Conservation (phyloP, 2,797 vertebrate species). For the Periparus ater region DNA sequence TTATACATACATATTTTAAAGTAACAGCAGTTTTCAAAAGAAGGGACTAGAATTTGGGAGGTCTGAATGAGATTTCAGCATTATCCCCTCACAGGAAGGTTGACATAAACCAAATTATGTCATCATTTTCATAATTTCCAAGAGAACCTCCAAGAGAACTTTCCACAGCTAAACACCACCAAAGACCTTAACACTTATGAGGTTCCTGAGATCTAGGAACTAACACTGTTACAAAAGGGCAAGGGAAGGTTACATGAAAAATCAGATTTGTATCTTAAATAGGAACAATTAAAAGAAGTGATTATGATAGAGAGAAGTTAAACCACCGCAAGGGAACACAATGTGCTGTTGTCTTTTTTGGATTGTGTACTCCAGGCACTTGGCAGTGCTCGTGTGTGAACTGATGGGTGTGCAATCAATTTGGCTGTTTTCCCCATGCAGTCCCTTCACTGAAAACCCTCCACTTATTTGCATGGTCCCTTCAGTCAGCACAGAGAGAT, state of each 20-base stretch:
- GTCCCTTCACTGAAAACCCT: not conserved
- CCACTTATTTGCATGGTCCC: not conserved
- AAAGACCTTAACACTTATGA: not conserved
- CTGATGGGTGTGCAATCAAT: slow-evolving; percentile 33
- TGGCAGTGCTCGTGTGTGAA: slow-evolving; percentile 32
- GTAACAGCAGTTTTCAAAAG: not conserved
- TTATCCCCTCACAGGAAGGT: accelerated
- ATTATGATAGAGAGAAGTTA: not conserved
- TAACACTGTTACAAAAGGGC: not conserved
- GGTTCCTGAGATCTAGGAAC: not conserved
- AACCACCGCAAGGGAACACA: slow-evolving; percentile 8
- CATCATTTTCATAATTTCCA: not conserved
- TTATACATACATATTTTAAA: not conserved
- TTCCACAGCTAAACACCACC: not conserved
- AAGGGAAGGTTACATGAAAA: not conserved
- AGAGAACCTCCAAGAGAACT: not conserved
- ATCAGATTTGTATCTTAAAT: not conserved
- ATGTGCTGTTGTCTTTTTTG: slow-evolving; percentile 34
- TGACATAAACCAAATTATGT: not conserved
- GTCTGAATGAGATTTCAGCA: not conserved
- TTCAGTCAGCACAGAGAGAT: not conserved
- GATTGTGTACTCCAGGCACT: slow-evolving; percentile 7
- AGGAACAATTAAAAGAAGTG: not conserved
- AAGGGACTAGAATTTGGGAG: not conserved
- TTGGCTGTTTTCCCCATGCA: not conserved